phyloP scores from a whole-genome alignment of 2,888 invertebrate genomes.

The Cantharis flavilabris region DNA sequence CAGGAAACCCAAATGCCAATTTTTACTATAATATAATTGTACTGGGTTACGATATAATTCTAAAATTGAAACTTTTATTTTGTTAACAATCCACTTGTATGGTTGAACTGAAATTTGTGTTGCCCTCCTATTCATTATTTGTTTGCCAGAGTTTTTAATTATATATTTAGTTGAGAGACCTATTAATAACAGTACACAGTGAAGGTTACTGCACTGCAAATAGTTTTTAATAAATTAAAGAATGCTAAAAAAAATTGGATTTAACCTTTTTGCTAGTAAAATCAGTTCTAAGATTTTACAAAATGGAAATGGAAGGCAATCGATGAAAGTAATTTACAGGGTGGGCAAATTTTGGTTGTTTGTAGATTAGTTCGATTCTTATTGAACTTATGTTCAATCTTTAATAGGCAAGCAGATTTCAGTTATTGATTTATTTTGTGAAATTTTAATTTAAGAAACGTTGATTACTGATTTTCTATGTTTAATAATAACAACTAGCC shows the following conservation, averaged over 20 bases:
- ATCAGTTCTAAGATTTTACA: background rate
- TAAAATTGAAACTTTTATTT: background rate
- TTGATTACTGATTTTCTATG: too few species aligned
- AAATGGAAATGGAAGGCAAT: background rate
- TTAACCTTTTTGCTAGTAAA: background rate
- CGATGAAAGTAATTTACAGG: background rate
- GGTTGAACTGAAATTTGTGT: background rate
- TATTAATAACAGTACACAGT: background rate
- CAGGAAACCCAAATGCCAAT: background rate
- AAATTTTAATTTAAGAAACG: too few species aligned
- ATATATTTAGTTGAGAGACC: background rate
- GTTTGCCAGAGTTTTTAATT: background rate
- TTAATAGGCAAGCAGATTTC: background rate
- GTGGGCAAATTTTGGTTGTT: background rate
- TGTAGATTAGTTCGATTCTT: background rate
- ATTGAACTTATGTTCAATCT: background rate
- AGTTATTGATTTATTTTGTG: too few species aligned
- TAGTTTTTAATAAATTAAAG: background rate
- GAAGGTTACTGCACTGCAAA: background rate
- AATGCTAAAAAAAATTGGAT: background rate
- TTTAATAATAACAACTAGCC: background rate
- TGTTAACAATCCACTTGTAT: background rate
- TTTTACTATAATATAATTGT: background rate
- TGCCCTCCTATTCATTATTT: background rate
- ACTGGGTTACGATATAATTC: background rate